Base-by-base conservation (phyloP, 2,113 vertebrate species). In the Hippocampus comes region DNA sequence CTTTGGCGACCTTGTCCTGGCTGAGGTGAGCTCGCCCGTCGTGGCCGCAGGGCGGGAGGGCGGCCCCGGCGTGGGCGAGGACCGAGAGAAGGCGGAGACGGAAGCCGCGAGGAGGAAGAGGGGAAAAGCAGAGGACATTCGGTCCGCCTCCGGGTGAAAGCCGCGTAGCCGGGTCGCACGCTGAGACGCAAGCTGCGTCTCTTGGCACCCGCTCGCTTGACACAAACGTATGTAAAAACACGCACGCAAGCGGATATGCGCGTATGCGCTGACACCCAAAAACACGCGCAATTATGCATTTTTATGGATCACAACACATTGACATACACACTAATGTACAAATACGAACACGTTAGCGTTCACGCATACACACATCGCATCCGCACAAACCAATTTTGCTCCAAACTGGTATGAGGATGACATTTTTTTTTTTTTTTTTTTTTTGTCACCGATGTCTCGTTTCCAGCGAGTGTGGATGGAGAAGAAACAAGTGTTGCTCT, bases 101-200 rank as follows among this genome's bases (percentile, higher is more conserved):
- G 67, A 70, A 42, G 61, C 59, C 7, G 61, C 11, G 46, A 64
- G 55, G 68, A 65, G 55, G 68, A 61, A 69, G 74, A 78, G 78
- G 78, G 34, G 34, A 83, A 76, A 79, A 75, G 68, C 79, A 83
- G 82, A 90, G 87, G 88, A 88, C 87, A 84, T 87, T 89, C 89
- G 87, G 88, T 23, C 85, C 81, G 86, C 86, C 81, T 84, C 1
- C 80, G 80, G 86, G 88, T 82, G 83, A 81, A 85, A 72, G 20
- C 72, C 1, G 68, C 75, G 84, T 83, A 78, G 85, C 81, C 53
- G 53, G 43, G 74, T 80, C 75, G 2, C 84, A 83, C 81, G 67
- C 84, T 81, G 83, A 57, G 84, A 51, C 48, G 17, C 48, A 51
- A 84, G 76, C 82, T 51, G 81, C 70, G 81, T 81, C 81, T 84